These are phyloP conservation scores for Turritopsis dohrnii DNA, from an alignment of 30 jellyfish, hydroid and myxozoan species.

Conservation along the genomic window DNA sequence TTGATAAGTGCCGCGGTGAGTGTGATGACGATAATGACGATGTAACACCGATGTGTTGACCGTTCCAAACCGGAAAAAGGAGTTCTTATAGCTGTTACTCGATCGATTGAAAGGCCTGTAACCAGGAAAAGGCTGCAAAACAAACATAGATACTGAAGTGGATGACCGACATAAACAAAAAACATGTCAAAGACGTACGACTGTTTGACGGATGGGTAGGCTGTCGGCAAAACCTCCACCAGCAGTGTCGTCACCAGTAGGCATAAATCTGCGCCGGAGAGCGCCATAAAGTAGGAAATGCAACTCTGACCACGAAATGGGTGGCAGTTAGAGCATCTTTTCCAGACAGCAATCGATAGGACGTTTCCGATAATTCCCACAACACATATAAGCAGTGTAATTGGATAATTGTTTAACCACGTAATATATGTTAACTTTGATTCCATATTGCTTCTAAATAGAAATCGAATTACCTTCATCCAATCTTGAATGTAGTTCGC, in stretches of 20 bases:
- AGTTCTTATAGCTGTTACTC: neutral
- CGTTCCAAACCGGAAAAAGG: neutral
- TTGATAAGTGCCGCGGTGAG: neutral
- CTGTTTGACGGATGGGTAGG: neutral
- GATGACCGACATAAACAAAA: neutral
- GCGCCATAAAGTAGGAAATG: neutral
- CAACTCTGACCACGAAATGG: neutral
- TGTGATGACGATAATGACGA: neutral
- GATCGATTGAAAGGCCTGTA: neutral
- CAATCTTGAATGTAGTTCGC: too few species aligned
- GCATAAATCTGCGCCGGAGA: neutral
- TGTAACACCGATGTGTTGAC: neutral
- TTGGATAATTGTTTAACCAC: neutral
- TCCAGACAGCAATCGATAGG: neutral
- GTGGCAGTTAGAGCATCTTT: neutral
- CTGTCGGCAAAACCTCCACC: neutral
- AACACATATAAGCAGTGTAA: neutral
- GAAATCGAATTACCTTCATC: too few species aligned
- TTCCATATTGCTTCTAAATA: too few species aligned
- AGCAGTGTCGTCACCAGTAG: neutral
- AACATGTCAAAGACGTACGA: neutral
- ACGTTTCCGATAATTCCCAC: neutral
- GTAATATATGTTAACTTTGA: neutral
- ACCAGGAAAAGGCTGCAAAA: neutral
- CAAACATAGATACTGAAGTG: neutral